These are phyloP conservation scores for Episyrphus balteatus DNA, from an alignment of 1,140 invertebrate genomes.

Conservation along the genomic window DNA sequence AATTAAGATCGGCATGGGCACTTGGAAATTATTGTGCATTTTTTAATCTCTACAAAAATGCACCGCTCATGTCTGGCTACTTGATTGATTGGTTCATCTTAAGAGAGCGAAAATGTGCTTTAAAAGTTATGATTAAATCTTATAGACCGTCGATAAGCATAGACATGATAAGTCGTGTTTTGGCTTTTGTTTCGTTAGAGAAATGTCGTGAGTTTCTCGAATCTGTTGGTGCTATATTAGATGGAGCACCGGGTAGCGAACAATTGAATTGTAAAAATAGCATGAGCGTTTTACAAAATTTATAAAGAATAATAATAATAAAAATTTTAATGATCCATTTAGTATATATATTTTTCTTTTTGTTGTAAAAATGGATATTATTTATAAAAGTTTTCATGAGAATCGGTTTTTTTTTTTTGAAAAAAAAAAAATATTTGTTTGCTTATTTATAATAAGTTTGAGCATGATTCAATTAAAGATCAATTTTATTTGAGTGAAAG, in stretches of 20 bases:
- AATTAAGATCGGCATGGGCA: conserved; percentile 81
- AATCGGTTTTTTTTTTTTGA: too few relatives aligned
- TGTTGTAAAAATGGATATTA: too few relatives aligned
- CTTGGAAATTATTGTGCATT: conserved; percentile 83
- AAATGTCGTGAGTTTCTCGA: conserved; percentile 79
- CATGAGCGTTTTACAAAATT: too few relatives aligned
- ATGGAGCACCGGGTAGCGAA: conserved; percentile 46
- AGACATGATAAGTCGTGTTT: conserved; percentile 69
- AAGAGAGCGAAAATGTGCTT: conserved; percentile 77
- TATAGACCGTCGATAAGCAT: conserved; percentile 84
- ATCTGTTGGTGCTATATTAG: conserved; percentile 66
- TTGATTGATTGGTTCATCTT: conserved; percentile 96
- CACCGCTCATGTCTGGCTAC: conserved; percentile 92
- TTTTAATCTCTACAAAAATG: conserved; percentile 75
- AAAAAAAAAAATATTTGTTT: too few relatives aligned
- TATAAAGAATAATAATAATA: too few relatives aligned
- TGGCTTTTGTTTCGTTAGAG: conserved; percentile 72
- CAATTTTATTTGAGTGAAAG: too few relatives aligned
- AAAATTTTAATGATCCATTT: too few relatives aligned
- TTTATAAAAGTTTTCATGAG: too few relatives aligned
- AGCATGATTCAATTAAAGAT: too few relatives aligned
- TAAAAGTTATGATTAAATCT: conserved; percentile 87
- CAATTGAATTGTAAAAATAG: conserved; percentile 32
- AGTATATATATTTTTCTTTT: too few relatives aligned
- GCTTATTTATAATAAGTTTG: too few relatives aligned